These are phyloP conservation scores for Poecilobothrus nobilitatus DNA, from an alignment of 2,888 invertebrate genomes.

Conservation along the genomic window DNA sequence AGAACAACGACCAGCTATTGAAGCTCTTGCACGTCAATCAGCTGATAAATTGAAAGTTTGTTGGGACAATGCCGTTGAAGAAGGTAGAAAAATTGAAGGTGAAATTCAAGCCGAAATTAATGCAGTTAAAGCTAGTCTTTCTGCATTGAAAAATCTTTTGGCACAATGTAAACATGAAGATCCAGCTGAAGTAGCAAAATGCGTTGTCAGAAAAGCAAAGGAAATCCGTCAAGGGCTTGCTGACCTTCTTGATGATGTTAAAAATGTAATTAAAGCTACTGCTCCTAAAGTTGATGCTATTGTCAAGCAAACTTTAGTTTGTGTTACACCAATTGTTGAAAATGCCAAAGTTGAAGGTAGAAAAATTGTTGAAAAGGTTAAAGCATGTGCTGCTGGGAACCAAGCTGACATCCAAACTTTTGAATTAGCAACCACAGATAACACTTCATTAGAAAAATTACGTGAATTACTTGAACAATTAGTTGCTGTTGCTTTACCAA, in stretches of 20 bases:
- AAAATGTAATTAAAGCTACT: background rate
- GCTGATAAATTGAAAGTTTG: background rate
- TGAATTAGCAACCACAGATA: background rate
- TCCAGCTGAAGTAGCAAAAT: background rate
- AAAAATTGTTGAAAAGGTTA: background rate
- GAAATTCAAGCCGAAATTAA: background rate
- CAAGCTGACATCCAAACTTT: background rate
- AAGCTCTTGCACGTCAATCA: background rate
- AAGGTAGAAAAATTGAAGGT: background rate
- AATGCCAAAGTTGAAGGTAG: background rate
- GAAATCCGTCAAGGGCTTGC: background rate
- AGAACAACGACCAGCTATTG: background rate
- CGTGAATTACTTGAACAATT: background rate
- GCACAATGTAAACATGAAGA: background rate
- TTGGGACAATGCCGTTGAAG: background rate
- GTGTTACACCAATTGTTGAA: background rate
- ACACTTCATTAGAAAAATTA: background rate
- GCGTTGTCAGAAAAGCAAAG: background rate
- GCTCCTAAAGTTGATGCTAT: background rate
- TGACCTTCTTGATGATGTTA: background rate
- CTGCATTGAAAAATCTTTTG: background rate
- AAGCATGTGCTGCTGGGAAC: background rate
- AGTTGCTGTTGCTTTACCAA: background rate
- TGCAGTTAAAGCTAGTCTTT: background rate
- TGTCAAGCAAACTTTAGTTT: background rate